phyloP scores from a whole-genome alignment of 2,888 invertebrate genomes.

The Labia minor region DNA sequence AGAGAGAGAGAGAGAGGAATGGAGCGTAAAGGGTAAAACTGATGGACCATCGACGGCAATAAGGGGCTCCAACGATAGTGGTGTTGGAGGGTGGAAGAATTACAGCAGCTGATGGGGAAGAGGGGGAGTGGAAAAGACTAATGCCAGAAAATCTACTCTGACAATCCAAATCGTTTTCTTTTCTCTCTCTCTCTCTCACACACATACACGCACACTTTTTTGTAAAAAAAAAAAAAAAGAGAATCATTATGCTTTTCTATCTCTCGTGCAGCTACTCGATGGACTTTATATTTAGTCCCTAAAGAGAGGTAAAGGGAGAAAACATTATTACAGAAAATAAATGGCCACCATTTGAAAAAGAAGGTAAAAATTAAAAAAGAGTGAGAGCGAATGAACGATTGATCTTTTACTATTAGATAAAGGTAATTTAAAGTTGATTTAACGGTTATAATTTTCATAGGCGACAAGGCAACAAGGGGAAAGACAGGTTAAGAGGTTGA shows the following conservation, averaged over 20 bases:
- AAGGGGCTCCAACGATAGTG: background rate
- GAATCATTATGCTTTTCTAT: slow-evolving; percentile 13
- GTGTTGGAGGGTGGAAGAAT: background rate
- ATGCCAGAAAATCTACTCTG: slow-evolving; percentile 13
- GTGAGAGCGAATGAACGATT: no score
- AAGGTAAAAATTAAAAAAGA: background rate
- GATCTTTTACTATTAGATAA: no score
- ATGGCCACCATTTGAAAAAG: background rate
- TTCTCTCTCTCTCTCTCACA: background rate
- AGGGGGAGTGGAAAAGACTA: background rate
- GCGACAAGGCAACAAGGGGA: no score
- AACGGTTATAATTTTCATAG: no score
- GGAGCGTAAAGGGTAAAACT: background rate
- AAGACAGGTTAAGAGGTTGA: no score
- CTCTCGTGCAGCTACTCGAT: background rate
- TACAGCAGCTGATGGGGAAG: no score
- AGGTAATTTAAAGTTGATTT: no score
- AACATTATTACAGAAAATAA: slow-evolving; percentile 4
- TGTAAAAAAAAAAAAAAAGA: background rate
- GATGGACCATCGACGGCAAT: slow-evolving; percentile 5
- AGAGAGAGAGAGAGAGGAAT: background rate
- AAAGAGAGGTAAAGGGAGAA: background rate
- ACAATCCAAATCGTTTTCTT: slow-evolving; percentile 3
- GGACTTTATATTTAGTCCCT: slow-evolving; percentile 7
- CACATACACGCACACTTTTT: background rate